These are phyloP conservation scores for Tetranychus truncatus DNA, from an alignment of 2,888 invertebrate genomes.

Conservation along the genomic window DNA sequence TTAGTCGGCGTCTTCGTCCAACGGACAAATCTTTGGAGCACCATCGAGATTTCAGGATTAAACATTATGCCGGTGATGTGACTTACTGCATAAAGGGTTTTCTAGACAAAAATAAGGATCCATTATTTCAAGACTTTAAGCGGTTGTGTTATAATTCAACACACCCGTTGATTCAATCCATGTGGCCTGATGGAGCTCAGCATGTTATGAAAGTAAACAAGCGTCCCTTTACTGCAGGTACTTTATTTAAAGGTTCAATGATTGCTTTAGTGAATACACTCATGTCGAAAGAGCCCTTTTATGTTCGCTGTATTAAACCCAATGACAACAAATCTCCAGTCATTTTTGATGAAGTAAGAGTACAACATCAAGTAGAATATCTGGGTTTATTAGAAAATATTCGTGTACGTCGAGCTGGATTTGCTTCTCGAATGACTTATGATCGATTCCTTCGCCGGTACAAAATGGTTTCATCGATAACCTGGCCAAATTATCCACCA, in stretches of 20 bases:
- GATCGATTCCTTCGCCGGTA: constrained; percentile 64
- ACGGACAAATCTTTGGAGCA: constrained; percentile 56
- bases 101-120: constrained; percentile 80
- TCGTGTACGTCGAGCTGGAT: constrained; percentile 71
- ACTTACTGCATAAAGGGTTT: constrained; percentile 71
- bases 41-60: constrained; percentile 59
- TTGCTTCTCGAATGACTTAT: constrained; percentile 69
- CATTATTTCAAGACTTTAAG: constrained; percentile 67
- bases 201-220: constrained; percentile 36
- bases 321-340: constrained; percentile 58
- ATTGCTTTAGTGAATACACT: constrained; percentile 69
- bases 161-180: constrained; percentile 43
- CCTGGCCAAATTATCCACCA: constrained; percentile 51
- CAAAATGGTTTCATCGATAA: constrained; percentile 59
- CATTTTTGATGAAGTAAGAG: constrained; percentile 56
- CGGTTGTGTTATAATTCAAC: constrained; percentile 52
- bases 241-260: constrained; percentile 71
- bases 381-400: constrained; percentile 83
- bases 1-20: constrained; percentile 39
- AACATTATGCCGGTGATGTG: constrained; percentile 82
- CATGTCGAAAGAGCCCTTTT: constrained; percentile 80
- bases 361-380: constrained; percentile 76
- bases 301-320: constrained; percentile 82
- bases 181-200: constrained; percentile 30
- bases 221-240: constrained; percentile 70